Base-by-base conservation (phyloP, 2,888 invertebrate species). In the Exephanes ischioxanthus region DNA sequence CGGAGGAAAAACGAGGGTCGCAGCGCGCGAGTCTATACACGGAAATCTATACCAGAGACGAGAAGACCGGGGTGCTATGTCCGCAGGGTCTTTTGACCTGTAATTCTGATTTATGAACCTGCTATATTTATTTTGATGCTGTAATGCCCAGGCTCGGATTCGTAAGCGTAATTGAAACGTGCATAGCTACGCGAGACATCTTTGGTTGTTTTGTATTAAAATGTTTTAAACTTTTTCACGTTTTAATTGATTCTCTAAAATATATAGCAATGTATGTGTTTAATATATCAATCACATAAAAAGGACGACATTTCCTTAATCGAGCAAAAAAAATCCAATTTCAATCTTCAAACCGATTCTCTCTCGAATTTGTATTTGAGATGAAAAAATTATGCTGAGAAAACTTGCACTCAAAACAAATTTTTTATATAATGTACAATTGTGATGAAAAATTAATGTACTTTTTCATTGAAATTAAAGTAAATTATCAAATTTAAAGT, bases 1-100 rank as follows among this genome's bases (percentile, higher is more conserved):
- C 82, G 79, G 61, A 83, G 67, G 86, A 88, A 87, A 87, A 86
- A 85, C 84, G 83, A 87, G 80, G 83, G 77, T 83, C 71, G 30
- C 48, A 75, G 48, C 63, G 33, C 53, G 37, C 53, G 63, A 66
- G 55, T 19, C 53, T 70, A 78, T 68, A 26, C 30, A 70, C 45
- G 45, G 68, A 45, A 75, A 45, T 63, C 51, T 22, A 66, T 53
- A 53, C 41, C 51, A 37, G 63, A 79, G 76, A 53, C 61, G 55
- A 78, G 22, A 66, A 48, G n/a, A 37, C 33, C 19, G 61, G 45
- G 70, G 75, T 53, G 78, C 63, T 37, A 71, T 45, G 16, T 67
- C 30, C 41, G 55, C 61, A 70, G 66, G 58, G 67, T 83, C 58
- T 67, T 51, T 66, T 55, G 26, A 66, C 83, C 61, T 76, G 67